These are phyloP conservation scores for Gallinago undulata DNA, from an alignment of 2,113 vertebrate genomes.

Conservation along the genomic window DNA sequence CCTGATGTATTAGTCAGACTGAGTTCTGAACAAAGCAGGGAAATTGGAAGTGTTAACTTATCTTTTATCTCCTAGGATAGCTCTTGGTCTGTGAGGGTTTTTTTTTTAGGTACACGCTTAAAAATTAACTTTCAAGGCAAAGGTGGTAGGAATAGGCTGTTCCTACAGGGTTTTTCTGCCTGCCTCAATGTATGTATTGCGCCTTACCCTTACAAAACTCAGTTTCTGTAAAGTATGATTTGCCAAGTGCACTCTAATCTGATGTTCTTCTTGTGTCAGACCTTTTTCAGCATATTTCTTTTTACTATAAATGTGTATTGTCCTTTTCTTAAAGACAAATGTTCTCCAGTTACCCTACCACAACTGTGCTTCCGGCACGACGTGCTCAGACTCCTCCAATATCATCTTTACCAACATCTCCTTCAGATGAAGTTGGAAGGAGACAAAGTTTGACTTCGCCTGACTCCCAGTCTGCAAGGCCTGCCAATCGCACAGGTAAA, in stretches of 20 bases:
- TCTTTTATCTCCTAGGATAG: neutral
- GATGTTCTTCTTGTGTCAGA: neutral
- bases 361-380: conserved; percentile 86
- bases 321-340: conserved; percentile 86
- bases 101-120: neutral
- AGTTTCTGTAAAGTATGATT: neutral
- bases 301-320: neutral
- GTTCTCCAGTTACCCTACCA: conserved; percentile 98
- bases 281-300: neutral
- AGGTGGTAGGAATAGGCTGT: neutral
- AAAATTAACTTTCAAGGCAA: neutral
- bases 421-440: conserved; percentile 92
- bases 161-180: neutral
- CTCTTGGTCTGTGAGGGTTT: neutral
- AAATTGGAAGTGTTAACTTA: neutral
- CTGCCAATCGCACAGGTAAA: conserved; percentile 86
- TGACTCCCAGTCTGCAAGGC: conserved; percentile 87
- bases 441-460: conserved; percentile 96
- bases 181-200: accelerated
- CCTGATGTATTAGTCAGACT: neutral
- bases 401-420: conserved; percentile 93
- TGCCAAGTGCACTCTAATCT: neutral
- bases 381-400: conserved; percentile 96
- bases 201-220: neutral
- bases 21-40: neutral